phyloP scores from a whole-genome alignment of 2,797 vertebrate species.

The Rhynchotus rufescens region DNA sequence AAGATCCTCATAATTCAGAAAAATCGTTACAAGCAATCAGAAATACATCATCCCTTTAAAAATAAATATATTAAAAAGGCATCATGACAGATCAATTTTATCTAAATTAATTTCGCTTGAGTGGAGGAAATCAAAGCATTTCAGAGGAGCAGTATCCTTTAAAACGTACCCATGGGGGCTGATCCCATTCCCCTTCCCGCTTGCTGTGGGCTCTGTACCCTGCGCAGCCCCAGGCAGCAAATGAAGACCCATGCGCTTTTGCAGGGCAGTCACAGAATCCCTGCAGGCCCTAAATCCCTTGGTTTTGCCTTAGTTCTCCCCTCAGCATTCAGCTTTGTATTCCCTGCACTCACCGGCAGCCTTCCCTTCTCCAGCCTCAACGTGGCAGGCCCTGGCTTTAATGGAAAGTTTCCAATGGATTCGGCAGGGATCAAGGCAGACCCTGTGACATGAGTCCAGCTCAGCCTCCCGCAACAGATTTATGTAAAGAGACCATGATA shows the following conservation, averaged over 20 bases:
- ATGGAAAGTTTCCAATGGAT: not conserved
- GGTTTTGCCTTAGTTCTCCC: not conserved
- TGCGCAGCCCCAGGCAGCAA: not conserved
- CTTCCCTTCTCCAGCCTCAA: not conserved
- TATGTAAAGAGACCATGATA: not conserved
- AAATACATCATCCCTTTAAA: not conserved
- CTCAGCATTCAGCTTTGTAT: not conserved
- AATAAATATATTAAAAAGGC: not conserved
- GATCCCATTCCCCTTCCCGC: not conserved
- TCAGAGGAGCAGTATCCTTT: not conserved
- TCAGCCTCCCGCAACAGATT: not conserved
- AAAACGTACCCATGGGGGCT: not conserved
- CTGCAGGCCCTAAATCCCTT: not conserved
- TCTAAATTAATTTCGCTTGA: slow-evolving; percentile 7
- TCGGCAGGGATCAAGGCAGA: not conserved
- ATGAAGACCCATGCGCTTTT: not conserved
- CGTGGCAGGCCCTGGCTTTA: not conserved
- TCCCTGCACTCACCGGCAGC: not conserved
- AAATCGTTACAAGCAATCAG: not conserved
- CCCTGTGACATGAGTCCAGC: not conserved
- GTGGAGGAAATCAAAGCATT: not conserved
- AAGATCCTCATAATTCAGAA: not conserved
- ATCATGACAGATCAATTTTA: not conserved
- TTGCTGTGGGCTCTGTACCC: not conserved
- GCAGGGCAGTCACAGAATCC: not conserved